Conservation (phyloP, 2,113 vertebrate genomes). For the Leptocoma aspasia region DNA sequence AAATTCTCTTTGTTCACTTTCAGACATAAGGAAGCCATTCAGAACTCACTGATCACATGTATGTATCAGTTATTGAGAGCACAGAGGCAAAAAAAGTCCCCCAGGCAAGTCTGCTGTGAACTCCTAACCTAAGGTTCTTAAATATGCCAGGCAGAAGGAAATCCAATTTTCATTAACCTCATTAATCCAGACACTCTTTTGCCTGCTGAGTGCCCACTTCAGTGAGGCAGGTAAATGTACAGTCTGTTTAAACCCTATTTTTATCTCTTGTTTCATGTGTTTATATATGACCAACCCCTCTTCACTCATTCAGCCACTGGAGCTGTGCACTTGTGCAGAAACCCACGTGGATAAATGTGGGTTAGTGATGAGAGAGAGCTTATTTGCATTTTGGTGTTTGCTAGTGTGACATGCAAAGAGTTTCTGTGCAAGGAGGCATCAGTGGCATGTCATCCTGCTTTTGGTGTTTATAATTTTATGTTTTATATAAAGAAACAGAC, state of each 20-base stretch:
- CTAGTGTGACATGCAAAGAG: background rate
- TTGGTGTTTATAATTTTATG: background rate
- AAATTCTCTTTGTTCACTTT: background rate
- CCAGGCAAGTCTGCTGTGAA: background rate
- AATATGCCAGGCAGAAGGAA: background rate
- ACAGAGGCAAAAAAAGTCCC: background rate
- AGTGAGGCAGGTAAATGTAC: background rate
- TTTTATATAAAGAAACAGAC: background rate
- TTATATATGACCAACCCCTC: background rate
- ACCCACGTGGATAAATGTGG: rapidly evolving
- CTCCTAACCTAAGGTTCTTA: background rate
- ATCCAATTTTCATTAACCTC: background rate
- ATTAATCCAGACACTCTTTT: background rate
- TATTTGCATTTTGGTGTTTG: background rate
- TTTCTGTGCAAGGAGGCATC: background rate
- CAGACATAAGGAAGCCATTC: background rate
- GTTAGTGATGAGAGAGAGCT: background rate
- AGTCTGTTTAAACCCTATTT: background rate
- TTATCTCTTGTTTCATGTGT: background rate
- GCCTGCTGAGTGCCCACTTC: background rate
- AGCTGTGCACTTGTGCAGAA: background rate
- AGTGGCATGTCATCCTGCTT: background rate
- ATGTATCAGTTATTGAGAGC: background rate
- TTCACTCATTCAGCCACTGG: background rate
- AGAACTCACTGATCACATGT: background rate